These are phyloP conservation scores for Molossus alvarezi DNA, from an alignment of 2,797 vertebrate genomes.

Conservation along the genomic window DNA sequence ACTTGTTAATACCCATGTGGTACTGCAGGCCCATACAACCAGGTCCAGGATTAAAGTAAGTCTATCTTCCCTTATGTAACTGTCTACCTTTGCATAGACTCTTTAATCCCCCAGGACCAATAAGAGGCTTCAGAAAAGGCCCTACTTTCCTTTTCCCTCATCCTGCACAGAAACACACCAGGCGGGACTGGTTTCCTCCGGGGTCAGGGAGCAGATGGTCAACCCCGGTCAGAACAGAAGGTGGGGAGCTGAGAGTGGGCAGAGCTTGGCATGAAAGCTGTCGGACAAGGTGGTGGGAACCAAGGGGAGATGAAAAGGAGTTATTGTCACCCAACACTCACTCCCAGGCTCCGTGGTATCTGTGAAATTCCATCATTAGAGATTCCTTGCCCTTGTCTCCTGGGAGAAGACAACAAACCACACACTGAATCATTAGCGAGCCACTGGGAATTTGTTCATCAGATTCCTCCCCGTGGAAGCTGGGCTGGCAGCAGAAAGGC, in stretches of 20 bases:
- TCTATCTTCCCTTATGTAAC: conserved; percentile 59
- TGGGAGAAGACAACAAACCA: conserved; percentile 3
- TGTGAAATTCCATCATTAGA: conserved; percentile 32
- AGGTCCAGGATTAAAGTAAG: conserved; percentile 57
- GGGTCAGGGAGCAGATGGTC: background rate
- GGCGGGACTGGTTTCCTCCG: conserved; percentile 7
- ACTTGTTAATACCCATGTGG: conserved; percentile 84
- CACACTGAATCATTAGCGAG: conserved; percentile 27
- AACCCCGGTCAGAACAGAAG: background rate
- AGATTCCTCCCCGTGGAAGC: background rate
- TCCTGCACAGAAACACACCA: background rate
- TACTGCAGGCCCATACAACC: conserved; percentile 40
- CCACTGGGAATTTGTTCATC: background rate
- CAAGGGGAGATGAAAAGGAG: background rate
- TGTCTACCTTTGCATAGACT: conserved; percentile 71
- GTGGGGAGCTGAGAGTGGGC: background rate
- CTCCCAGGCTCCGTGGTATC: background rate
- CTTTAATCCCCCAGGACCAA: conserved; percentile 33
- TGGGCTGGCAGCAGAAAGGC: background rate
- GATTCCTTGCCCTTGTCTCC: background rate
- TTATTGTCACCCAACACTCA: background rate
- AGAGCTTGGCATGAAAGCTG: background rate
- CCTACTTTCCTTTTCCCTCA: background rate
- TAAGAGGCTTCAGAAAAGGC: conserved; percentile 64
- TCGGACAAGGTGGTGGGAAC: background rate